A percentile compares a stretch with the other conserved stretches of the same genome.
These are phyloP conservation scores for Gymnocheta viridis DNA, from an alignment of 2,888 invertebrate genomes.

Conservation along the genomic window DNA sequence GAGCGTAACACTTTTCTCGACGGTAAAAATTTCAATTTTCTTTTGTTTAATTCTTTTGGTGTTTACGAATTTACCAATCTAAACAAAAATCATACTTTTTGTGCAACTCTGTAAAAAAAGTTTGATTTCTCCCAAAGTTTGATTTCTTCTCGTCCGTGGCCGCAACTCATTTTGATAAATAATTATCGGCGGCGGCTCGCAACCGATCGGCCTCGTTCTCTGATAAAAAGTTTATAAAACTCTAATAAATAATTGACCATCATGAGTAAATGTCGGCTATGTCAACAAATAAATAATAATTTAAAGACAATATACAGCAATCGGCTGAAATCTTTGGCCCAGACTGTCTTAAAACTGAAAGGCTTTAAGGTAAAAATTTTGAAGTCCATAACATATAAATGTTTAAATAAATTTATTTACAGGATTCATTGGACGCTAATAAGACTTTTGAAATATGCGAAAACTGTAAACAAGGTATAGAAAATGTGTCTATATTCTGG, in stretches of 20 bases:
- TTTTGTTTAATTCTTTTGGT: no score
- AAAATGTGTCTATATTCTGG: constrained; percentile 34
- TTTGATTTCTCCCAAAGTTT: no score
- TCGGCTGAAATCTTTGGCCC: constrained; percentile 9
- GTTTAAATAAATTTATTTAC: not conserved
- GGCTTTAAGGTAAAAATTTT: constrained; percentile 34
- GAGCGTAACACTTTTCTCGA: no score
- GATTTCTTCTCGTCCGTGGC: no score
- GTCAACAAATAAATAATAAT: constrained; percentile 25
- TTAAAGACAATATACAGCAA: constrained; percentile 20
- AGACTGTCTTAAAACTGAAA: constrained; percentile 37
- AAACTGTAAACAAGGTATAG: constrained; percentile 25
- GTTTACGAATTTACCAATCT: no score
- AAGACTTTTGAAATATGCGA: not conserved
- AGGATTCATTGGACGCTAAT: constrained; percentile 6
- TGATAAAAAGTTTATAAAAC: not conserved
- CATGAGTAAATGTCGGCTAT: constrained; percentile 44
- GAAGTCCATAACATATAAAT: not conserved
- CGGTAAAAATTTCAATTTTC: no score
- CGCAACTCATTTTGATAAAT: no score
- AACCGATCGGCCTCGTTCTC: no score
- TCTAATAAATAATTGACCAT: not conserved
- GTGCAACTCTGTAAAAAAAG: no score
- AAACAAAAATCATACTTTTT: no score
- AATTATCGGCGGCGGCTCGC: no score